Percentiles rank a stretch among this genome's conserved stretches.
Conservation (phyloP, 2,888 invertebrate species). For the Spodoptera exigua region DNA sequence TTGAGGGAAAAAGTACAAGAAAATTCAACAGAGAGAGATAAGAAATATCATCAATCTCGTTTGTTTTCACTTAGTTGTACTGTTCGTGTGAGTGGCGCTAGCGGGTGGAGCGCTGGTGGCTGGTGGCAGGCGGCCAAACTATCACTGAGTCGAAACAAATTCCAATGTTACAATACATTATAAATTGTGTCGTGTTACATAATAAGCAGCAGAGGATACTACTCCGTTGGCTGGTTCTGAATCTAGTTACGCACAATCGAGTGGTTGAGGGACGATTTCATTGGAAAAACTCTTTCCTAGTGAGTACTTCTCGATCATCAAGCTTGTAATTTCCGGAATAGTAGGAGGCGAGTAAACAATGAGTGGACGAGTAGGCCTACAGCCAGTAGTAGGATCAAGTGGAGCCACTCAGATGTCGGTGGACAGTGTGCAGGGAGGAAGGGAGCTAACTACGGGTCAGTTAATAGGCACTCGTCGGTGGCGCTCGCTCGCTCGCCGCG, state of each 20-base stretch:
- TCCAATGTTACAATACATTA: conserved; percentile 40
- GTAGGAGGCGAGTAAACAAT: conserved; percentile 46
- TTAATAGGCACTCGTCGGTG: conserved; percentile 60
- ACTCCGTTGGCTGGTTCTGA: conserved; percentile 12
- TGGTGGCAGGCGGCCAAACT: conserved; percentile 33
- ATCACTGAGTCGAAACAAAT: conserved; percentile 37
- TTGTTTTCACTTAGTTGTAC: conserved; percentile 48
- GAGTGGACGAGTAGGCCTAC: conserved; percentile 19
- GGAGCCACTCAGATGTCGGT: conserved; percentile 19
- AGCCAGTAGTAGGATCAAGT: conserved; percentile 32
- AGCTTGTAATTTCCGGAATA: conserved; percentile 43
- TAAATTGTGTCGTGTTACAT: conserved; percentile 30
- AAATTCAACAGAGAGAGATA: conserved; percentile 46
- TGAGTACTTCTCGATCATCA: conserved; percentile 32
- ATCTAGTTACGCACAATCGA: conserved; percentile 42
- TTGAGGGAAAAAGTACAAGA: conserved; percentile 43
- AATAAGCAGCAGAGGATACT: conserved; percentile 18
- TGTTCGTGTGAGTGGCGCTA: conserved; percentile 16
- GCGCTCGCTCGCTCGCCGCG: conserved; percentile 22
- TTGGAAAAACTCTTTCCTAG: conserved; percentile 20
- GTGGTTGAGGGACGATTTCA: conserved; percentile 33
- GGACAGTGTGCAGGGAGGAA: conserved; percentile 22
- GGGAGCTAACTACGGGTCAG: conserved; percentile 50
- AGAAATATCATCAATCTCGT: conserved; percentile 50
- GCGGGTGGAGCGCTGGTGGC: background rate